Conservation (phyloP, 2,113 vertebrate species). For the Paratilapia polleni region DNA sequence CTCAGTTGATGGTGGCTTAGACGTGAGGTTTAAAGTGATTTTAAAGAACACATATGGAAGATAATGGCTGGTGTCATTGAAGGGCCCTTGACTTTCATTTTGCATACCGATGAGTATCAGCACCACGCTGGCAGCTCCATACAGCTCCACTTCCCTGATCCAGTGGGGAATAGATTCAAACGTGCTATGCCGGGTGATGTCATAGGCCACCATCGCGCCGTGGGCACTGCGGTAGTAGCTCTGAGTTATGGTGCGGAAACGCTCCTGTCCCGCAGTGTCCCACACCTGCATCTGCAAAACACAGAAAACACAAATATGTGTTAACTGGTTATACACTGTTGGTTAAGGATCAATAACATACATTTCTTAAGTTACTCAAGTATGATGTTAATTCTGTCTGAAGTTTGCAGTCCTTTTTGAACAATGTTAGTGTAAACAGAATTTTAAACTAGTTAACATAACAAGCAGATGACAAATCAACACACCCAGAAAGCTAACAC, state of each 20-base stretch:
- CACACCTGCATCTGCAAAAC: slow-evolving; percentile 93
- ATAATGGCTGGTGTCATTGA: neutral
- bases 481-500: slow-evolving; percentile 67
- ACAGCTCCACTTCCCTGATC: slow-evolving; percentile 92
- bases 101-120: slow-evolving; percentile 92
- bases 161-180: slow-evolving; percentile 93
- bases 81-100: neutral
- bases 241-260: slow-evolving; percentile 96
- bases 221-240: slow-evolving; percentile 98
- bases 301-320: neutral
- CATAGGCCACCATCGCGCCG: slow-evolving; percentile 93
- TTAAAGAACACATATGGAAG: fast-evolving
- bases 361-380: neutral
- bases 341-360: neutral
- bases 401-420: neutral
- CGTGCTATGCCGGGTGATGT: slow-evolving; percentile 89
- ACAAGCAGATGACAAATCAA: neutral
- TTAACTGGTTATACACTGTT: neutral
- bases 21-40: neutral
- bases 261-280: slow-evolving; percentile 97
- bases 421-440: neutral
- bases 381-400: neutral
- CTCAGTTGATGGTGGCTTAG: no score
- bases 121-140: slow-evolving; percentile 89
- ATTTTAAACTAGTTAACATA: neutral